Conservation (phyloP, 2,888 invertebrate species). For the Tetranychus piercei region DNA sequence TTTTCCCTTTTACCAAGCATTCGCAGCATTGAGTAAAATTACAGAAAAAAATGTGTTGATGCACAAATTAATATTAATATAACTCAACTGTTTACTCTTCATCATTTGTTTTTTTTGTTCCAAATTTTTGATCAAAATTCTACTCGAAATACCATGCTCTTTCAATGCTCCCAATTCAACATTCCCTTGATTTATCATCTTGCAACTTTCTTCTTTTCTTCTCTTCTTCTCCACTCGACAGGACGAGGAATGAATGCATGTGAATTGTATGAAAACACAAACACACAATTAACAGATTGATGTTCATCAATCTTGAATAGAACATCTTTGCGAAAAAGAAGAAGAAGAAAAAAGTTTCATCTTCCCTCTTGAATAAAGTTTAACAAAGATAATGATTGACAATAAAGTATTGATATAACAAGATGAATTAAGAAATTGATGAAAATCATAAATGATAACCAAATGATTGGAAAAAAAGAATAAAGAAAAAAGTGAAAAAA, state of each 20-base stretch:
- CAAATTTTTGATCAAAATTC: background rate
- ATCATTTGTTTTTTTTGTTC: background rate
- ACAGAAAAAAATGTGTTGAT: too few relatives aligned
- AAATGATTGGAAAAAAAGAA: background rate
- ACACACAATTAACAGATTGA: background rate
- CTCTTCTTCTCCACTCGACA: background rate
- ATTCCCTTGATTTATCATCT: too few relatives aligned
- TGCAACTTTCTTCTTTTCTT: background rate
- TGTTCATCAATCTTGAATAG: background rate
- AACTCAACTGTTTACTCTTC: too few relatives aligned
- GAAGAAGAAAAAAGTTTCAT: background rate
- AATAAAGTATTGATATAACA: background rate
- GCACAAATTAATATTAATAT: too few relatives aligned
- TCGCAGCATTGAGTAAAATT: too few relatives aligned
- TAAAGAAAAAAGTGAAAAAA: background rate
- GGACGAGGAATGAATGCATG: too few relatives aligned
- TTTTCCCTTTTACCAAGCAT: too few relatives aligned
- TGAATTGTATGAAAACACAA: too few relatives aligned
- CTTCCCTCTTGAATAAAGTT: background rate
- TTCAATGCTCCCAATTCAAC: too few relatives aligned
- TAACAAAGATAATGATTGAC: slow-evolving; percentile 30
- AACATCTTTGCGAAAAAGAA: background rate
- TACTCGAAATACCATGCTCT: slow-evolving; percentile 32
- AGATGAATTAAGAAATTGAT: too few relatives aligned
- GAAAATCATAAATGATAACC: too few relatives aligned